These are phyloP conservation scores for Anagyrus pseudococci DNA, from an alignment of 2,888 invertebrate species.

Conservation along the genomic window DNA sequence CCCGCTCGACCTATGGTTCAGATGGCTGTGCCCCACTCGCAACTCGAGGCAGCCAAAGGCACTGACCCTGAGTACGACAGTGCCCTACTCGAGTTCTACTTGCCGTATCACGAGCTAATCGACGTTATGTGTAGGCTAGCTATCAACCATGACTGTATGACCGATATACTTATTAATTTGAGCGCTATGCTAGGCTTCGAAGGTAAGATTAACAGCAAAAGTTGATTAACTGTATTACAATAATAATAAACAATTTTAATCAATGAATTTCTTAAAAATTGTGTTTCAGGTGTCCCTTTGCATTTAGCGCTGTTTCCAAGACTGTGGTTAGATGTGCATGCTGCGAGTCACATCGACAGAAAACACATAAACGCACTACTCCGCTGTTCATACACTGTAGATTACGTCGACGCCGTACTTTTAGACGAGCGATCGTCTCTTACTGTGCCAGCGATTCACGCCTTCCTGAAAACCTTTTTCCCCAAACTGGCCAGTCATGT, in stretches of 20 bases:
- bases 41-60: conserved; percentile 75
- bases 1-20: conserved; percentile 83
- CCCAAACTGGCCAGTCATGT: conserved; percentile 81
- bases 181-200: conserved; percentile 92
- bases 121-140: conserved; percentile 88
- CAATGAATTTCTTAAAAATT: neutral
- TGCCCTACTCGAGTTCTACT: conserved; percentile 78
- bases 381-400: conserved; percentile 83
- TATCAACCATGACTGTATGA: conserved; percentile 85
- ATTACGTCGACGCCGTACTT: conserved; percentile 89
- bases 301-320: conserved; percentile 90
- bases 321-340: conserved; percentile 89
- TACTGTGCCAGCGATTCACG: conserved; percentile 83
- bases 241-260: neutral
- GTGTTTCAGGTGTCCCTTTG: conserved; percentile 71
- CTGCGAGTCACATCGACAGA: conserved; percentile 75
- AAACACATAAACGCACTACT: conserved; percentile 83
- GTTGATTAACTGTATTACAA: neutral
- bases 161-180: conserved; percentile 83
- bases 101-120: conserved; percentile 89
- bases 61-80: conserved; percentile 80
- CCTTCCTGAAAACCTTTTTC: conserved; percentile 87
- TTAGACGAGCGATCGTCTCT: conserved; percentile 86
- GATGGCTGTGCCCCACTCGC: conserved; percentile 82
- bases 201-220: conserved; percentile 59